Conservation (phyloP, 2,797 vertebrate genomes). For the Scarus forsteni region DNA sequence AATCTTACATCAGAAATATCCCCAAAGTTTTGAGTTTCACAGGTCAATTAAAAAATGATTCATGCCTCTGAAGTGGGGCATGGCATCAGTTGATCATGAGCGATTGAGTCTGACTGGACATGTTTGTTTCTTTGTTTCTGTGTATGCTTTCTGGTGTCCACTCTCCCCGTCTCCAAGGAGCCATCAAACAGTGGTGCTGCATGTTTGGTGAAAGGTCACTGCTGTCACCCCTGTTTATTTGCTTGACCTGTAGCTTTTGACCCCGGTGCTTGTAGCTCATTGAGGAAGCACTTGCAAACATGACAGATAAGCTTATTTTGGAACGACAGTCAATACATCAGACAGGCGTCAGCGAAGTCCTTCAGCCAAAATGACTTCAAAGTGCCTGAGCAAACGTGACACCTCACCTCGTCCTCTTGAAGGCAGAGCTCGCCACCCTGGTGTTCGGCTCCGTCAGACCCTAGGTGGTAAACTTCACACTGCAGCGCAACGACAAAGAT, state of each 20-base stretch:
- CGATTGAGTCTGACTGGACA: neutral
- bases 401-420: constrained; percentile 31
- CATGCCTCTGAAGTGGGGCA: neutral
- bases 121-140: neutral
- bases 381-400: constrained; percentile 33
- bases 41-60: no score
- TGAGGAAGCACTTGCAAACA: constrained; percentile 13
- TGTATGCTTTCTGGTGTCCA: neutral
- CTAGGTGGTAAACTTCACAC: constrained; percentile 43
- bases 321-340: neutral
- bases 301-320: constrained; percentile 3
- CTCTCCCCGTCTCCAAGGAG: constrained; percentile 37
- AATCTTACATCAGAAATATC: no score
- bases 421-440: constrained; percentile 33
- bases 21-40: no score
- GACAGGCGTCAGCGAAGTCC: neutral
- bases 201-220: constrained; percentile 12
- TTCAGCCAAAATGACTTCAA: constrained; percentile 21
- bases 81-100: no score
- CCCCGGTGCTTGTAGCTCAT: constrained; percentile 1
- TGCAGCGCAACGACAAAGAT: neutral
- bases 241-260: constrained; percentile 24
- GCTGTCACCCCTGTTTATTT: constrained; percentile 18
- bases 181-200: constrained; percentile 11
- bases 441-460: constrained; percentile 31